Conservation (phyloP, 1,140 invertebrate genomes). For the Metaphire vulgaris region DNA sequence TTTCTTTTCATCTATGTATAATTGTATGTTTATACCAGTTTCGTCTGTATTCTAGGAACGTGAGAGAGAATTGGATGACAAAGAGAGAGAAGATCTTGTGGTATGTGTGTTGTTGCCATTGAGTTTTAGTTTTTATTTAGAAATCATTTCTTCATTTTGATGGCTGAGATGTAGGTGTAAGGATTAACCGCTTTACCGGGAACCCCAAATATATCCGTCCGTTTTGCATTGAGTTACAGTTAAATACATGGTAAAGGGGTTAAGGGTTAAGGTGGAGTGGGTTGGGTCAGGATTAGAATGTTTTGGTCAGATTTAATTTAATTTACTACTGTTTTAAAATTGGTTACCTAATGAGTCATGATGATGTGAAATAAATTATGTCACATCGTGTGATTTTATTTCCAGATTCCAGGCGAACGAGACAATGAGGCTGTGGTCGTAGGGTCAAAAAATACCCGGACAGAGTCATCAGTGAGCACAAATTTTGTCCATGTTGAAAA, state of each 20-base stretch:
- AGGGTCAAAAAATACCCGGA: not conserved
- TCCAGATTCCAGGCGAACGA: not conserved
- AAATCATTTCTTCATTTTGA: too few relatives aligned
- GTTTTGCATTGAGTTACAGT: too few relatives aligned
- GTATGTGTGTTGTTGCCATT: not conserved
- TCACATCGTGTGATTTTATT: not conserved
- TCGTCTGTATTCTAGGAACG: not conserved
- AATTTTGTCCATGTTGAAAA: not conserved
- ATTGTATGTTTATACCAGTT: too few relatives aligned
- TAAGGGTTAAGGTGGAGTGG: not conserved
- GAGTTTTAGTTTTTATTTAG: not conserved
- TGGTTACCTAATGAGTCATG: not conserved
- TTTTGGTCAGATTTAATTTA: not conserved
- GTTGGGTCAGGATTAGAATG: not conserved
- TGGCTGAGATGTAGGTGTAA: too few relatives aligned
- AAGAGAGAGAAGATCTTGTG: not conserved
- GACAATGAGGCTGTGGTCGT: not conserved
- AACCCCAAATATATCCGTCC: too few relatives aligned
- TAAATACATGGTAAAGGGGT: not conserved
- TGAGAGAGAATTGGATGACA: not conserved
- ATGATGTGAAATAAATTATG: not conserved
- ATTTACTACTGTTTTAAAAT: not conserved
- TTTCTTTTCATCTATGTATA: too few relatives aligned
- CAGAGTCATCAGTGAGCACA: not conserved
- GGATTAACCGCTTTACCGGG: too few relatives aligned